Conservation (phyloP, 2,797 vertebrate species). For the Crenichthys baileyi region DNA sequence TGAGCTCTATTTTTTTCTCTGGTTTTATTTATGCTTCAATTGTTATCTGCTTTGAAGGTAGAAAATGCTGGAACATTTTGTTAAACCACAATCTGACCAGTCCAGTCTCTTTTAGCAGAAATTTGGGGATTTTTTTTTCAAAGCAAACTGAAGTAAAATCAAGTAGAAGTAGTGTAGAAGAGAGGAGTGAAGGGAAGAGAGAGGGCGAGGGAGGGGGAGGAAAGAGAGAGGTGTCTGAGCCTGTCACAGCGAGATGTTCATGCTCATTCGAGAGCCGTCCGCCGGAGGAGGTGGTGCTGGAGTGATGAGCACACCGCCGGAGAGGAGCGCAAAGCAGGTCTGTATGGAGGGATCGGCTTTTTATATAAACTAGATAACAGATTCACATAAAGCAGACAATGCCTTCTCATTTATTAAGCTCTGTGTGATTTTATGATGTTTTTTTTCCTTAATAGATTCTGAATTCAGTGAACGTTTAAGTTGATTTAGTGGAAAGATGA, state of each 20-base stretch:
- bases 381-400: not conserved
- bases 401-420: not conserved
- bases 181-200: slow-evolving; percentile 49
- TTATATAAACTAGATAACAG: not conserved
- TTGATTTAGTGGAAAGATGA: not conserved
- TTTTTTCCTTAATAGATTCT: not conserved
- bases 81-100: not conserved
- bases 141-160: slow-evolving; percentile 12
- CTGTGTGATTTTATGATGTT: not conserved
- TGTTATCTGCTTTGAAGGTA: not conserved
- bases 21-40: not conserved
- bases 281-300: slow-evolving; percentile 56
- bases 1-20: not conserved
- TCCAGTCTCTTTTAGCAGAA: not conserved
- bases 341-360: slow-evolving; percentile 12
- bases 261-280: slow-evolving; percentile 82
- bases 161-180: slow-evolving; percentile 1
- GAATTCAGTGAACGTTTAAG: not conserved
- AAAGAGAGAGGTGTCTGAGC: slow-evolving; percentile 52
- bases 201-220: slow-evolving; percentile 37
- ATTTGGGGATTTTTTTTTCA: slow-evolving; percentile 8
- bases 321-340: slow-evolving; percentile 83
- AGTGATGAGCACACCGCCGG: slow-evolving; percentile 56
- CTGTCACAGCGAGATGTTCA: slow-evolving; percentile 78
- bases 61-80: not conserved